Evolutionary conservation across 2,113 vertebrate genomes (phyloP), one percentile per base, ranked within the genome.

Genomic region (Equus quagga): DNA sequence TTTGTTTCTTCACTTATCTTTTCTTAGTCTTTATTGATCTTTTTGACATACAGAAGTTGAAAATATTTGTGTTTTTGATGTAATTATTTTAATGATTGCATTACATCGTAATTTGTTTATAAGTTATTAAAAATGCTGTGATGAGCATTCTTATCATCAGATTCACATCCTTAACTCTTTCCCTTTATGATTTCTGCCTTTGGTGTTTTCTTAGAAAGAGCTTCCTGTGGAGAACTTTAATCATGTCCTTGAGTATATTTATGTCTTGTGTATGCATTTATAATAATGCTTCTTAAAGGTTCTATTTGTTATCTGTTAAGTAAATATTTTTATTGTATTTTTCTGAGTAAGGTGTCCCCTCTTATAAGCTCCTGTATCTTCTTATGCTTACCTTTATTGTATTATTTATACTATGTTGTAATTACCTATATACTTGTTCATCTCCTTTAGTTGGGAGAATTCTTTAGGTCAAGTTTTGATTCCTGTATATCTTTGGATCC

Each of bases 281-380:
- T 82, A 62, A 88, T 60, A 78, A 81, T 75, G 46, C 24, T 75
- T 92, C 9, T 81, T 73, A 81, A 88, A 56, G 13, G 28, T 81
- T 72, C 58, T 51, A 6, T 85, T 72, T 95, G 54, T 56, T n/a
- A 58, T 65, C 28, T 44, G 24, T 79, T 4, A 92, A 36, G 36
- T 87, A 81, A 86, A 73, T 86, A 36, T 72, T 96, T 92, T 60
- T 13, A 65, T 80, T 49, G 65, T 87, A 80, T 92, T 72, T 86
- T 92, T 87, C 58, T 96, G 58, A n/a, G 23, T 64, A 65, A 87
- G 36, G 19, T 80, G 18, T 60, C 11, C 33, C 26, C 26, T 78
- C 21, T 87, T 67, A 49, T 19, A 75, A 33, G 69, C 17, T 65
- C 28, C 28, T 96, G 3, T 75, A 75, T 82, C 13, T 31, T 95